Evolutionary conservation across 2,888 invertebrate species (phyloP).

Genomic region (Leptura quadrifasciata): DNA sequence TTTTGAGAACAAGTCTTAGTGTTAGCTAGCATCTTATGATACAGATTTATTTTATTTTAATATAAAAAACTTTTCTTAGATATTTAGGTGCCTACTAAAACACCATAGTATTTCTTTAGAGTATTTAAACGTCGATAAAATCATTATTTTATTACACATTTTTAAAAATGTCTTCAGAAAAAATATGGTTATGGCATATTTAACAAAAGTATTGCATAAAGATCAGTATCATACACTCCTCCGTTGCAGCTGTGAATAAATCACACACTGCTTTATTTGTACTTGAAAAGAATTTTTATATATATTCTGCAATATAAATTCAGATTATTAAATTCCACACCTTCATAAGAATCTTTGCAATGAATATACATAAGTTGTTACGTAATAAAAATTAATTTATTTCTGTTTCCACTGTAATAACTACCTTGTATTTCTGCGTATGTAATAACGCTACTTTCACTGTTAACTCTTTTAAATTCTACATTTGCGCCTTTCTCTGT

Average conservation of each 20-base stretch:
- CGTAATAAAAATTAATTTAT: slow-evolving; percentile 53
- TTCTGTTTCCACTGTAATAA: slow-evolving; percentile 49
- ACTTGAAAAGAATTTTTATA: slow-evolving; percentile 42
- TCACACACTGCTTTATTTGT: slow-evolving; percentile 28
- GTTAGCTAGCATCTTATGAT: too few species aligned
- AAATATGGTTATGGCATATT: not conserved
- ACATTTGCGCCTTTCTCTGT: slow-evolving; percentile 42
- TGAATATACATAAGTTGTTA: slow-evolving; percentile 35
- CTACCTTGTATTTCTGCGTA: slow-evolving; percentile 17
- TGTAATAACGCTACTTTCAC: slow-evolving; percentile 48
- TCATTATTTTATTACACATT: not conserved
- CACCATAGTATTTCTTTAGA: not conserved
- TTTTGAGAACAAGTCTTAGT: too few species aligned
- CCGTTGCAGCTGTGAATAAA: not conserved
- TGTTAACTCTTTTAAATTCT: slow-evolving; percentile 29
- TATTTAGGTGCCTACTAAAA: too few species aligned
- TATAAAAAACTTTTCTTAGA: too few species aligned
- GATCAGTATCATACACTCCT: not conserved
- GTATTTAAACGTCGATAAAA: not conserved
- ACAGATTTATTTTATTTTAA: too few species aligned
- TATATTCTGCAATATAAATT: not conserved
- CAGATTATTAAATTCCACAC: slow-evolving; percentile 27
- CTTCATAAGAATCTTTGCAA: slow-evolving; percentile 36
- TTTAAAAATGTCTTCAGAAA: not conserved
- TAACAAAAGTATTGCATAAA: not conserved